Percentiles rank a stretch among this genome's conserved stretches.
phyloP scores from a whole-genome alignment of 2,888 invertebrate genomes.

The Hipparchia sbordonii region DNA sequence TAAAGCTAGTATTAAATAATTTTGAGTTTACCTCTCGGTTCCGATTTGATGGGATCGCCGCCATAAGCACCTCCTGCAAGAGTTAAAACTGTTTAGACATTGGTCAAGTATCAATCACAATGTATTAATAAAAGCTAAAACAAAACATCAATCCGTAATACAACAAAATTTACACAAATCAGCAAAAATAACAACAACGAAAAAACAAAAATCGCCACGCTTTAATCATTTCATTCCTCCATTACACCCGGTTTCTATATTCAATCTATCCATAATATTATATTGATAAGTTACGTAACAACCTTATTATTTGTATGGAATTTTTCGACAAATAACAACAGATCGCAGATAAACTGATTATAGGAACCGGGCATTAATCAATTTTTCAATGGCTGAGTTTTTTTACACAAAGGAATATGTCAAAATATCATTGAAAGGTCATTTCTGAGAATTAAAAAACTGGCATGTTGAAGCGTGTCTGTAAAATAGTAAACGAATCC shows the following conservation, averaged over 20 bases:
- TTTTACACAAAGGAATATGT: no score
- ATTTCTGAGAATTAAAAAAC: neutral
- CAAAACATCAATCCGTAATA: constrained; percentile 5
- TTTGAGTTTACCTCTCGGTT: constrained; percentile 59
- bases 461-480: neutral
- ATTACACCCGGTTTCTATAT: no score
- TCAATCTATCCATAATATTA: no score
- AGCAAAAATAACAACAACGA: neutral
- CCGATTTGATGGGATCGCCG: constrained; percentile 58
- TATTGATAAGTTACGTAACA: no score
- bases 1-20: no score
- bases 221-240: neutral
- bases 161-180: neutral
- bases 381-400: no score
- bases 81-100: constrained; percentile 5
- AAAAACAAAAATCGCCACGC: neutral
- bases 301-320: no score
- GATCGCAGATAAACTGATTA: no score
- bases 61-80: constrained; percentile 40
- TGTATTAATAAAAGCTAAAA: neutral
- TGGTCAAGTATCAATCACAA: neutral
- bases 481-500: neutral
- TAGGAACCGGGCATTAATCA: no score
- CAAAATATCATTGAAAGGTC: no score
- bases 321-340: no score